Conservation (phyloP, 2,888 invertebrate species). For the Monopis laevigella region DNA sequence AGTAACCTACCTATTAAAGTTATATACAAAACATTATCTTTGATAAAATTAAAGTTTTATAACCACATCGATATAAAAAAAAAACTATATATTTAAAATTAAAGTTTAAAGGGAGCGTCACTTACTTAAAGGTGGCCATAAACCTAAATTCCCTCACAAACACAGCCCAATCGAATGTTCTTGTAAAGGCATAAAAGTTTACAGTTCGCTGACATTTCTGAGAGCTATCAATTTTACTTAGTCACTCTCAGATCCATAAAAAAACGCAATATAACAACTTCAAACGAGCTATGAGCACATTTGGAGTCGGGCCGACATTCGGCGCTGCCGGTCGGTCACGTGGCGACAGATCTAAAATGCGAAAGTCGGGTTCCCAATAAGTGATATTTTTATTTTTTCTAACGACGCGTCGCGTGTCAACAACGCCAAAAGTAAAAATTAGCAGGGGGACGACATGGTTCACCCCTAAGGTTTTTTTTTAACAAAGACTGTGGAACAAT, state of each 20-base stretch:
- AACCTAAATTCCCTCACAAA: constrained; percentile 33
- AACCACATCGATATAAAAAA: too few species aligned
- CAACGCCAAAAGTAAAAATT: constrained; percentile 62
- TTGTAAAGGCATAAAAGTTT: constrained; percentile 25
- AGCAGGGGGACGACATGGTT: constrained; percentile 53
- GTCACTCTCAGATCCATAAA: constrained; percentile 29
- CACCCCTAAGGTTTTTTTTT: constrained; percentile 58
- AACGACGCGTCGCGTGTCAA: constrained; percentile 59
- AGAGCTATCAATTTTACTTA: constrained; percentile 35
- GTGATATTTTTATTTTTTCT: constrained; percentile 51
- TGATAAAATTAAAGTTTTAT: constrained; percentile 20
- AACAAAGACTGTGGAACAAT: constrained; percentile 60
- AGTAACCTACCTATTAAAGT: too few species aligned
- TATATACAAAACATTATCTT: too few species aligned
- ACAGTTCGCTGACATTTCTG: constrained; percentile 29
- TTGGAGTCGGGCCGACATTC: constrained; percentile 7
- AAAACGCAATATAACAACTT: constrained; percentile 25
- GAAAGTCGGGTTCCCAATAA: constrained; percentile 51
- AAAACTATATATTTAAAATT: constrained; percentile 19
- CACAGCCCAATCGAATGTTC: constrained; percentile 37
- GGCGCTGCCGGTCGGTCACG: constrained; percentile 25
- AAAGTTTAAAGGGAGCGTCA: constrained; percentile 26
- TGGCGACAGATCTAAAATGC: constrained; percentile 43
- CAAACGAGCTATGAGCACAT: constrained; percentile 26
- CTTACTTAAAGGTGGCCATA: constrained; percentile 36